phyloP scores from a whole-genome alignment of 1,140 invertebrate genomes.

The Ostrea edulis region DNA sequence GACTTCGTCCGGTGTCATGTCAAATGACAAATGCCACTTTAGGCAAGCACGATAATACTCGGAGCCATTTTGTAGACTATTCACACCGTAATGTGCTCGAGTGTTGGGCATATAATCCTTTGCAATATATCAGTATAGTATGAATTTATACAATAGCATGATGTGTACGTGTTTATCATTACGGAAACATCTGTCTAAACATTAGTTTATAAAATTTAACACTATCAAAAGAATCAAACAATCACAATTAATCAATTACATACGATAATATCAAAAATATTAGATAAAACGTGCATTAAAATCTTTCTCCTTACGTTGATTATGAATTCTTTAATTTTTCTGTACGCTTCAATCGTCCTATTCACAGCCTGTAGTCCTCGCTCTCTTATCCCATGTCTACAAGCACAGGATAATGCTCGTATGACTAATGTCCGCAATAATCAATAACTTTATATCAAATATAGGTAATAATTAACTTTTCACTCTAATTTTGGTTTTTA shows the following conservation, averaged over 20 bases:
- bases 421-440: background rate
- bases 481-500: background rate
- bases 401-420: background rate
- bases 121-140: conserved; percentile 29
- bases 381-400: conserved; percentile 57
- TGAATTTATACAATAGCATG: background rate
- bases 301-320: conserved; percentile 62
- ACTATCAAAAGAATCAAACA: too few species aligned
- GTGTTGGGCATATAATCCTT: conserved; percentile 73
- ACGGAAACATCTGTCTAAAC: too few species aligned
- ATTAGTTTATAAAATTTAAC: too few species aligned
- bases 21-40: conserved; percentile 78
- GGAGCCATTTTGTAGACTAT: conserved; percentile 72
- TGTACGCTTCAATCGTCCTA: conserved; percentile 59
- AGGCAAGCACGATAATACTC: conserved; percentile 78
- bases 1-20: conserved; percentile 76
- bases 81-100: conserved; percentile 72
- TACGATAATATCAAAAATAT: too few species aligned
- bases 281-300: background rate
- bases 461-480: background rate
- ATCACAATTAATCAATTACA: too few species aligned
- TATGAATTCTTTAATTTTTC: conserved; percentile 62
- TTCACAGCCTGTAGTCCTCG: conserved; percentile 54
- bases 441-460: background rate
- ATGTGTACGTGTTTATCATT: background rate